Evolutionary conservation across 2,888 invertebrate genomes (phyloP), one percentile per base, ranked within the genome.

Genomic region (Oscheius sp.): DNA sequence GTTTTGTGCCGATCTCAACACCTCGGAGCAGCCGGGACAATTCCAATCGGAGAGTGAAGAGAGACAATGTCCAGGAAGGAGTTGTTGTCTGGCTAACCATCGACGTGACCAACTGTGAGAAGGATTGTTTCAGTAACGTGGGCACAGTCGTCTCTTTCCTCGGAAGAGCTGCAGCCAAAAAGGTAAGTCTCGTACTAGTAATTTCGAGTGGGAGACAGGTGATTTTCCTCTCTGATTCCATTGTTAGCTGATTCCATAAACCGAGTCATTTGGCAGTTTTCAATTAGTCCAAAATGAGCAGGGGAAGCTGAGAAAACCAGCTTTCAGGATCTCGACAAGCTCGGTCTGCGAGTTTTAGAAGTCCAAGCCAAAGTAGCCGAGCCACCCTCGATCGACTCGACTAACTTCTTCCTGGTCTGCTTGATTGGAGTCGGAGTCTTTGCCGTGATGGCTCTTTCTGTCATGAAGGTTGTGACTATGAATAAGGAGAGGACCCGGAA

Each of bases 141-240:
- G 75, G 81, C 11, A 81, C 78, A n/a, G 84, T 87, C 4, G 86
- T 85, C 29, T 75, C 80, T 2, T 83, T 76, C 62, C 66, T 87
- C 35, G 84, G 86, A 7, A 85, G 86, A 2, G 75, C 82, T 9
- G 77, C 77, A 5, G 83, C 85, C 29, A 85, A 84, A 65, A 73
- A 84, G 72, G 78, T 73, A 29, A 42, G 33, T 55, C 33, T 13
- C 4, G 35, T 35, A 10, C 29, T 29, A 58, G 21, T 21, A 21
- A 21, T 21, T 21, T 21, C 21, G 21, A 21, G 21, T 21, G 21
- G 21, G 21, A 57, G 10, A 10, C 33, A 10, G 29, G 33, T 35
- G 2, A 10, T 32, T 32, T 62, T 42, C 13, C 9, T 35, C 47
- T 35, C 10, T 55, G 55, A 55, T 5, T 55, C 55, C 10, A 7